A percentile compares a stretch with the other conserved stretches of the same genome.
Evolutionary conservation across 2,888 invertebrate genomes (phyloP).

Genomic region (Phyto melanocephala): DNA sequence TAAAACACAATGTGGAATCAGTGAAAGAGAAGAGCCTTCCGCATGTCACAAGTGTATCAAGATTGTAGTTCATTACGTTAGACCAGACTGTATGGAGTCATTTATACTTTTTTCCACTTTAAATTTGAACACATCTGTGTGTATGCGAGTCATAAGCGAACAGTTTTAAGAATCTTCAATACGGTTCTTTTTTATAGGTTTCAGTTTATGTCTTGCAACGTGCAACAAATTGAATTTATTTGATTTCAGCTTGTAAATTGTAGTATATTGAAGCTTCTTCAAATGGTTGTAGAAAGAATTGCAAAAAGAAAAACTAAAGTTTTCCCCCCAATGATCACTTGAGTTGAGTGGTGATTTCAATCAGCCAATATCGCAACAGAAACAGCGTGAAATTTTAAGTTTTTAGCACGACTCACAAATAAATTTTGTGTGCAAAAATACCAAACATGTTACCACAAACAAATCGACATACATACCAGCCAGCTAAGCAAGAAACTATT

Average conservation of each 20-base stretch:
- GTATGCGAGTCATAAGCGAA: background rate
- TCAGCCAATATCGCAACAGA: conserved; percentile 72
- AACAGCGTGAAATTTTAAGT: conserved; percentile 64
- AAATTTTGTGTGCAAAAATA: conserved; percentile 67
- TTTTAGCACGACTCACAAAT: conserved; percentile 64
- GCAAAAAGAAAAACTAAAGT: background rate
- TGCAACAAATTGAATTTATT: conserved; percentile 64
- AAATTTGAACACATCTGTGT: background rate
- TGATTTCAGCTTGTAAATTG: conserved; percentile 53
- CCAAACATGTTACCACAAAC: conserved; percentile 51
- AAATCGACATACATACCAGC: background rate
- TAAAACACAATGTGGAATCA: conserved; percentile 55
- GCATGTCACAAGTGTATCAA: conserved; percentile 66
- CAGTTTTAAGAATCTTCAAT: conserved; percentile 1
- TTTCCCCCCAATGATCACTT: conserved; percentile 29
- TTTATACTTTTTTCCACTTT: background rate
- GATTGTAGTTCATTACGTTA: conserved; percentile 55
- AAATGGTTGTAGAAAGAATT: conserved; percentile 41
- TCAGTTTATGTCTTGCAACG: background rate
- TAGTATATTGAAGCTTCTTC: conserved; percentile 58
- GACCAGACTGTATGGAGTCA: conserved; percentile 54
- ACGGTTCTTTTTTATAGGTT: background rate
- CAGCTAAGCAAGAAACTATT: conserved; percentile 11
- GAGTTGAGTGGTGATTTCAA: conserved; percentile 71
- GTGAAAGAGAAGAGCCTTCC: conserved; percentile 41